A percentile compares a stretch with the other conserved stretches of the same genome.
Conservation (phyloP, 2,888 invertebrate genomes). For the Xylocampa areola region DNA sequence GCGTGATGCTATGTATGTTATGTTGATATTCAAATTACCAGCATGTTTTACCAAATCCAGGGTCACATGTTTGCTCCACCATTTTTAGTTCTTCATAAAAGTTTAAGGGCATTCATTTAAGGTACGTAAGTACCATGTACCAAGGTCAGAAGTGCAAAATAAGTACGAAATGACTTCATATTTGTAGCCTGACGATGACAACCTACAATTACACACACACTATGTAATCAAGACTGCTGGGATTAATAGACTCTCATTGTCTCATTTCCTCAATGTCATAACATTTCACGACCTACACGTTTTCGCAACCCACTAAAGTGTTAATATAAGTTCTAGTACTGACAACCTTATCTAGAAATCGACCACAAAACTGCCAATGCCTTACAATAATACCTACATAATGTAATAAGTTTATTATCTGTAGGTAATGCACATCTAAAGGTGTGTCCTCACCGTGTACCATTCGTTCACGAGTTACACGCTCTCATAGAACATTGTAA, state of each 20-base stretch:
- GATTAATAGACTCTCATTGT: slow-evolving; percentile 22
- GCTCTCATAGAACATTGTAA: no score
- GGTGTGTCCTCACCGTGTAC: no score
- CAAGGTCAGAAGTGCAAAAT: slow-evolving; percentile 13
- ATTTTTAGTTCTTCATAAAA: slow-evolving; percentile 12
- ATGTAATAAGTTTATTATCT: not conserved
- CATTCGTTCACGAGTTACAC: no score
- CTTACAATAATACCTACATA: not conserved
- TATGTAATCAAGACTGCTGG: slow-evolving; percentile 7
- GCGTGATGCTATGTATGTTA: no score
- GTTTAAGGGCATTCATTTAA: slow-evolving; percentile 41
- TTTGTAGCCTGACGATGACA: slow-evolving; percentile 2
- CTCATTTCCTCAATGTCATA: slow-evolving; percentile 28
- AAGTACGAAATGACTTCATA: slow-evolving; percentile 12
- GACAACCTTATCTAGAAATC: slow-evolving; percentile 1
- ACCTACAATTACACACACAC: slow-evolving; percentile 16
- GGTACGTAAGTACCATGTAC: no score
- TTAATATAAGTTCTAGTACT: not conserved
- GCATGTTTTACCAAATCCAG: slow-evolving; percentile 1
- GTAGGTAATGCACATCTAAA: not conserved
- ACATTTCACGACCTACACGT: slow-evolving; percentile 30
- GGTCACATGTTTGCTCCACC: not conserved
- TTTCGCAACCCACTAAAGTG: slow-evolving; percentile 9
- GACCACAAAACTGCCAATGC: not conserved
- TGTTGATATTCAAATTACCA: no score